Percentiles rank a stretch among this genome's conserved stretches.
Evolutionary conservation across 2,888 invertebrate species (phyloP).

Genomic region (Idaea straminata): DNA sequence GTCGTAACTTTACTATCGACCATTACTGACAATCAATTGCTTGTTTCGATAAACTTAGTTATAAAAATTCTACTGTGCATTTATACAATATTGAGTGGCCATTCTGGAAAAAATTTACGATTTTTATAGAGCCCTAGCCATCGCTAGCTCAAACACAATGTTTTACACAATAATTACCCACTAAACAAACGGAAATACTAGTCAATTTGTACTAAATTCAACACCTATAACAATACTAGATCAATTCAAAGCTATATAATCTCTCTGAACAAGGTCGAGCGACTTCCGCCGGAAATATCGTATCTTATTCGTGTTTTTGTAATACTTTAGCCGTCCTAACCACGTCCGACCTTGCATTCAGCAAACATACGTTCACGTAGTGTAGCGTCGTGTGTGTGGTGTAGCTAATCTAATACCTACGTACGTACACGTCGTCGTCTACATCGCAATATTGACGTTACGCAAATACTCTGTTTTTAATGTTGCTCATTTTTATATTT

Average conservation of each 20-base stretch:
- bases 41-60: no score
- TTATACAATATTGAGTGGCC: no score
- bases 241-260: background rate
- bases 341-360: conserved; percentile 2
- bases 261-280: background rate
- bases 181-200: background rate
- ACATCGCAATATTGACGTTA: background rate
- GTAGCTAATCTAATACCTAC: background rate
- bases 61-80: no score
- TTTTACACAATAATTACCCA: background rate
- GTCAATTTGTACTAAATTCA: background rate
- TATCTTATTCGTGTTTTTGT: background rate
- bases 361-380: background rate
- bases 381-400: background rate
- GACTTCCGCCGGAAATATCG: conserved; percentile 3
- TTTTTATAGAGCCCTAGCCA: background rate
- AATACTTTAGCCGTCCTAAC: background rate
- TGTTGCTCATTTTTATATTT: background rate
- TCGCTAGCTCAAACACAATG: background rate
- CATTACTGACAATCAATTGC: no score
- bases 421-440: background rate
- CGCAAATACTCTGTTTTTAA: background rate
- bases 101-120: no score
- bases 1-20: no score
- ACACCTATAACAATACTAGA: background rate